Base-by-base conservation (phyloP, 2,797 vertebrate genomes). In the Myripristis jacobus region DNA sequence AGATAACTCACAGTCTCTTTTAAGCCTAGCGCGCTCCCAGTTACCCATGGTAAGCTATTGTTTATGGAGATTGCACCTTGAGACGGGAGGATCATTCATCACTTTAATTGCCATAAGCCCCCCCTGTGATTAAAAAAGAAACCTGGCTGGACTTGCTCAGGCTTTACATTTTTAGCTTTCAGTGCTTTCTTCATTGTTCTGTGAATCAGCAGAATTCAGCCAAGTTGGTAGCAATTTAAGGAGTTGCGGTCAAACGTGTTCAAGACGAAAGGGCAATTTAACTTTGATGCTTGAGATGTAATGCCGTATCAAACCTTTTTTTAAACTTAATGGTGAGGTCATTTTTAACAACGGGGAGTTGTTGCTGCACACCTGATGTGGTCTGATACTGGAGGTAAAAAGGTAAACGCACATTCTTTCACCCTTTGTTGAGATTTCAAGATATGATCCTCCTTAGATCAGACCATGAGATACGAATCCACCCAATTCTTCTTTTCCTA, bases 21-120 rank as follows among this genome's bases (percentile, higher is more conserved):
- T 57, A 25, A 31, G 18, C 70, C 48, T 68, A 73, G 73, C 70
- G 70, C 79, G 67, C 63, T 66, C 34, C 66, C 78, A 31, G 31
- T 66, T 38, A 57, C 59, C 18, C 6, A 56, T 55, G 27, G 38
- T 61, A 57, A 79, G 61, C 75, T 73, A 43, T 78, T 82, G 79
- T 87, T 88, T 84, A 66, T 59, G 57, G 72, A 78, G 84, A 83
- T 84, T 88, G 67, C 72, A 84, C 73, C 66, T 80, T 79, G 10
- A 72, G 69, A 57, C 73, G 65, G 53, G 58, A 70, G 66, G 54
- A 70, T 81, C 64, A 74, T 80, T 80, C 71, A 77, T 85, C 72
- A 58, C 52, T 38, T 8, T 63, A 50, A 73, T 55, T 69, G 70
- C 81, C 70, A 73, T 51, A 72, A 73, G 73, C 43, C 54, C 73